phyloP scores from a whole-genome alignment of 1,140 invertebrate genomes.

The Drosophila aff. region DNA sequence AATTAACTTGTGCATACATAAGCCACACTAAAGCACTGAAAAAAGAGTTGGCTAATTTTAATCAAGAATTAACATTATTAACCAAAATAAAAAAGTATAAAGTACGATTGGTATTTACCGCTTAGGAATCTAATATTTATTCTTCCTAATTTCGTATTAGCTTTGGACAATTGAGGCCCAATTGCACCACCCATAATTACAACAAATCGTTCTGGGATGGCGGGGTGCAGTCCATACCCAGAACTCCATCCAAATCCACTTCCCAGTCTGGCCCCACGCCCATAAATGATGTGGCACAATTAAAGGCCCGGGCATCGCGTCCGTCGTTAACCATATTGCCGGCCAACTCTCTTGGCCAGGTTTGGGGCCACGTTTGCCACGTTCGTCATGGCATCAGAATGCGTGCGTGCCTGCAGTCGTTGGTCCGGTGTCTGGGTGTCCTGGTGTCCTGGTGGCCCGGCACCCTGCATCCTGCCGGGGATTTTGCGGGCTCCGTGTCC shows the following conservation, averaged over 20 bases:
- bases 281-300: constrained; percentile 78
- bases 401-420: constrained; percentile 65
- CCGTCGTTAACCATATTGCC: constrained; percentile 76
- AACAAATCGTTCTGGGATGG: constrained; percentile 29
- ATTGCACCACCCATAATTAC: constrained; percentile 14
- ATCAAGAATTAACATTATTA: no score
- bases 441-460: constrained; percentile 40
- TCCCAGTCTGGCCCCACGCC: constrained; percentile 20
- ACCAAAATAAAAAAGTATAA: not conserved
- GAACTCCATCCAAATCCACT: constrained; percentile 38
- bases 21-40: constrained; percentile 3
- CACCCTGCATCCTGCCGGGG: constrained; percentile 45
- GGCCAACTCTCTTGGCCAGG: constrained; percentile 47
- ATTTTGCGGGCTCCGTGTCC: constrained; percentile 60
- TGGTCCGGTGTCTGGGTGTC: constrained; percentile 6
- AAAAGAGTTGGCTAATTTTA: not conserved
- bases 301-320: constrained; percentile 59
- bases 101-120: not conserved
- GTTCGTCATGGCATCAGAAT: constrained; percentile 77
- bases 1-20: constrained; percentile 22
- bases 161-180: not conserved
- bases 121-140: not conserved
- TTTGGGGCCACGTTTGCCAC: constrained; percentile 66
- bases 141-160: not conserved
- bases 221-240: constrained; percentile 22